Conservation (phyloP, 2,888 invertebrate species). For the Polylopha cassiicola region DNA sequence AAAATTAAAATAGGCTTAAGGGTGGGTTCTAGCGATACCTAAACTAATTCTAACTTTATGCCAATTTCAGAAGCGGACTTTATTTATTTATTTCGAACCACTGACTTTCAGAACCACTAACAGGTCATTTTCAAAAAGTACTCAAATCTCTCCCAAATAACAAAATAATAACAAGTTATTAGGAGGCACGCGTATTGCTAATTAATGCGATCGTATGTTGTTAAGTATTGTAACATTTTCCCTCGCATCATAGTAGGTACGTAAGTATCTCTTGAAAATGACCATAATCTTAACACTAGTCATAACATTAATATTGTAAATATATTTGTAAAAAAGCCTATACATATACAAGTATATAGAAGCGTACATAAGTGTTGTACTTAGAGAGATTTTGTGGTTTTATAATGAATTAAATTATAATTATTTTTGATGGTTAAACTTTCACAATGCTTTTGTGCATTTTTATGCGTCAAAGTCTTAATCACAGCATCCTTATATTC, state of each 20-base stretch:
- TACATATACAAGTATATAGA: constrained; percentile 41
- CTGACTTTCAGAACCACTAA: constrained; percentile 11
- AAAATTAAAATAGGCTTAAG: constrained; percentile 36
- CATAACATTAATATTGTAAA: constrained; percentile 46
- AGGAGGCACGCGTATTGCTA: too few relatives aligned
- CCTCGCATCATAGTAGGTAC: too few relatives aligned
- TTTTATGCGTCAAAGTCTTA: constrained; percentile 37
- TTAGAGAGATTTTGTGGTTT: constrained; percentile 40
- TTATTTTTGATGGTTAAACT: constrained; percentile 43
- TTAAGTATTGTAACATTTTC: too few relatives aligned
- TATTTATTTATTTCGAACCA: constrained; percentile 2
- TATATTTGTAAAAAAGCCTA: constrained; percentile 69
- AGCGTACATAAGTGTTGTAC: constrained; percentile 59
- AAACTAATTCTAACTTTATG: constrained; percentile 53
- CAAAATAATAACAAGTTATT: too few relatives aligned
- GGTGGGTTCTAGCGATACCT: constrained; percentile 70
- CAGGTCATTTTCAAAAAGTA: constrained; percentile 3
- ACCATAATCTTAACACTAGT: constrained; percentile 49
- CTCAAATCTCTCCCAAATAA: too few relatives aligned
- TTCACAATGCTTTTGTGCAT: constrained; percentile 39
- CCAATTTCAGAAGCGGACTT: constrained; percentile 28
- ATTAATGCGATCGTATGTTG: too few relatives aligned
- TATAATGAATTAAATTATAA: constrained; percentile 38
- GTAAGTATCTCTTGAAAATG: neutral
- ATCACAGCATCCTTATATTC: constrained; percentile 80